Evolutionary conservation across 2,113 vertebrate genomes (phyloP), one percentile per base, ranked within the genome.

Genomic region (Cyrtonyx montezumae): DNA sequence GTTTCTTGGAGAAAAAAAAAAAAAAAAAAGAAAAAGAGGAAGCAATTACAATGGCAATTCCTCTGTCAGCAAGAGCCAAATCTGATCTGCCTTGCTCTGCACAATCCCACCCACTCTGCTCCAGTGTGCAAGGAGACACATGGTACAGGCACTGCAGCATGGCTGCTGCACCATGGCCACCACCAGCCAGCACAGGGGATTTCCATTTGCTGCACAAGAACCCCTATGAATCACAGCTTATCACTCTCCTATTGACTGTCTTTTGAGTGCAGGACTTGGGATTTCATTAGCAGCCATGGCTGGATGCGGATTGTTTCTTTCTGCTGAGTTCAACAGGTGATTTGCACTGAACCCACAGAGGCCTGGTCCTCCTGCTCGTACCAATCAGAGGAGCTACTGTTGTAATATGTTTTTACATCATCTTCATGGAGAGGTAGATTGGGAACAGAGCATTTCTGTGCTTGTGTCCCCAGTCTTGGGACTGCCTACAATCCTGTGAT

Each of bases 221-320:
- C 20, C 22, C 14, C 0, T 1, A 9, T 0, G 0, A 40, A 42
- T 53, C 62, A n/a, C 28, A 63, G 43, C 32, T 55, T 80, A 74
- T 46, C 68, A 55, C 37, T 43, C 32, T 63, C 23, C n/a, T 17
- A 2, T 1, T 28, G 61, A 73, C 10, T 23, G 21, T 11, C 0
- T 61, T 36, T 53, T 69, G 26, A 30, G n/a, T 11, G 63, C 58
- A 48, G 63, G 23, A 62, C 37, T 56, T 56, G 11, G 45, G 42
- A 13, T 59, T 84, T 79, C 58, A 25, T 79, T 75, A 75, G 15
- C 40, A 36, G 40, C 28, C 11, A 69, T 42, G 45, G 9, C 48
- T 79, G 37, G 67, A 67, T 76, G 37, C 42, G 58, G 65, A 62
- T 3, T 25, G 2, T 26, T 32, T 79, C 34, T 3, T 73, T 58